These are phyloP conservation scores for Sphaerodactylus townsendi DNA, from an alignment of 2,113 vertebrate genomes.

Conservation along the genomic window DNA sequence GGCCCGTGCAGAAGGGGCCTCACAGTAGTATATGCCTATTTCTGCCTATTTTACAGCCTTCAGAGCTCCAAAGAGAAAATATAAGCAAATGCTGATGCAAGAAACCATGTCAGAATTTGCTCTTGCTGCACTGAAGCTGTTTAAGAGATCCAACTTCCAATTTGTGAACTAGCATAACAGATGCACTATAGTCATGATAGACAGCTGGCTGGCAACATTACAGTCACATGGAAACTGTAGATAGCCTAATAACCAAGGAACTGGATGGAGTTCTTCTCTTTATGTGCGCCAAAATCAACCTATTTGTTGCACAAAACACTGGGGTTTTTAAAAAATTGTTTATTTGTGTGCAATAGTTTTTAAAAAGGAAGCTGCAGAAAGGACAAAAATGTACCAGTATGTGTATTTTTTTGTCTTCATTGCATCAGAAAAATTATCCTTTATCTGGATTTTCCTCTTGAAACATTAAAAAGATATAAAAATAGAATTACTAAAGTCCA, in stretches of 20 bases:
- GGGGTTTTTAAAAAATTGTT: neutral
- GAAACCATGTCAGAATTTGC: neutral
- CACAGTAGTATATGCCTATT: neutral
- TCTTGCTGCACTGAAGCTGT: neutral
- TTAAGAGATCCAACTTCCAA: neutral
- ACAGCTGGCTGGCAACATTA: neutral
- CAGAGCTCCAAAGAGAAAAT: no score
- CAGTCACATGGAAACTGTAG: neutral
- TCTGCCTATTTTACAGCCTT: no score
- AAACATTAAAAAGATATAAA: neutral
- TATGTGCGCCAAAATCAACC: conserved; percentile 1
- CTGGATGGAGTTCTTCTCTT: conserved; percentile 8
- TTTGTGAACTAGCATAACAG: neutral
- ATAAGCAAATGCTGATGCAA: neutral
- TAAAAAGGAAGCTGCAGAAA: neutral
- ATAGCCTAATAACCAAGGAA: neutral
- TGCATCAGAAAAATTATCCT: neutral
- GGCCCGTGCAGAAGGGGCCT: no score
- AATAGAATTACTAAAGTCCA: neutral
- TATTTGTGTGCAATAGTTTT: neutral
- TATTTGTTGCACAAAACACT: conserved; percentile 9
- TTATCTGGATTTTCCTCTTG: neutral
- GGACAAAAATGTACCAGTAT: neutral
- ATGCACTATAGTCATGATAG: neutral
- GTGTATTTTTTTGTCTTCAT: neutral